These are phyloP conservation scores for Cyphomyrmex costatus DNA, from an alignment of 1,140 invertebrate species.

Conservation along the genomic window DNA sequence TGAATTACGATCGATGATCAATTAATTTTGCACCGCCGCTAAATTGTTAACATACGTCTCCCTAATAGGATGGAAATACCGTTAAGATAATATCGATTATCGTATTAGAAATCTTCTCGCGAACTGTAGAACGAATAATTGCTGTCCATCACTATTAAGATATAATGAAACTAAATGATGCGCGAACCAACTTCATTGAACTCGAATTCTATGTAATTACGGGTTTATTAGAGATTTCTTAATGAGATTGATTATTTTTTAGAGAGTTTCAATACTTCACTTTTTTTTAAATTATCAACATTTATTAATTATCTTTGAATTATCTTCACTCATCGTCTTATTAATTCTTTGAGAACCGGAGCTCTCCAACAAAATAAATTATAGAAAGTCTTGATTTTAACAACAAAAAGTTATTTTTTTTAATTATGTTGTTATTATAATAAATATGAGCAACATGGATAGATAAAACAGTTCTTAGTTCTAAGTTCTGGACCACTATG, in stretches of 20 bases:
- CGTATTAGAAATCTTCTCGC: not conserved
- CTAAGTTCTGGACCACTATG: not conserved
- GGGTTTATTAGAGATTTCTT: not conserved
- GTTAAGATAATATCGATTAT: conserved; percentile 60
- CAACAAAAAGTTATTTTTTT: no score
- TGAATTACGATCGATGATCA: conserved; percentile 35
- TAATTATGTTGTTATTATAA: no score
- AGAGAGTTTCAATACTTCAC: not conserved
- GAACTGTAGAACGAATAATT: conserved; percentile 2
- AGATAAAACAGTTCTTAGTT: not conserved
- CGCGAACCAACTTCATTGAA: not conserved
- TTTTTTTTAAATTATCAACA: not conserved
- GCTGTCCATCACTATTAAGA: conserved; percentile 6
- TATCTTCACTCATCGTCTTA: conserved; percentile 17
- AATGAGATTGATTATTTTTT: not conserved
- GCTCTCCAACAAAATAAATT: no score
- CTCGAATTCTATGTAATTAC: conserved; percentile 19
- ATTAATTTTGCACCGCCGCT: not conserved
- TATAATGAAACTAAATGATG: conserved; percentile 39
- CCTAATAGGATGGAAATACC: not conserved
- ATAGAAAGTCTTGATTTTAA: no score
- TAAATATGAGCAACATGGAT: not conserved
- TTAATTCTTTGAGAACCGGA: no score
- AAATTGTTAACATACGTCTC: conserved; percentile 30
- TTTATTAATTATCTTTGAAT: conserved; percentile 9